Evolutionary conservation across 2,113 vertebrate genomes (phyloP).

Genomic region (Malurus elegans): DNA sequence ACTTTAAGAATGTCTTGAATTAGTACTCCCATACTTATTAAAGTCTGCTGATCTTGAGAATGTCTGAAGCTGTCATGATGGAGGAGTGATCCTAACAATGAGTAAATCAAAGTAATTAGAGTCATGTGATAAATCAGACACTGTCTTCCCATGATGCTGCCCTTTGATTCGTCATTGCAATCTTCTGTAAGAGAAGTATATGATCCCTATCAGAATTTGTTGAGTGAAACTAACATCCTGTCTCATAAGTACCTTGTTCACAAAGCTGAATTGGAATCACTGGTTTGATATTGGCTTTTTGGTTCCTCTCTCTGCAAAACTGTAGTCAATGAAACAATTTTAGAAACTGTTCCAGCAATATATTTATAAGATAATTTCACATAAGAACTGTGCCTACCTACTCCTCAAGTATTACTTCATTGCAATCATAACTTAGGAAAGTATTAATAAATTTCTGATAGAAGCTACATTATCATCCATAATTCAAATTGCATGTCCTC

Average conservation of each 20-base stretch:
- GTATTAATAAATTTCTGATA: neutral
- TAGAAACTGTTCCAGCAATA: neutral
- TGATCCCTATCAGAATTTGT: neutral
- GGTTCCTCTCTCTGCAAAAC: neutral
- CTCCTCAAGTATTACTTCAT: neutral
- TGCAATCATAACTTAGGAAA: neutral
- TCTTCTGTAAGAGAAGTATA: neutral
- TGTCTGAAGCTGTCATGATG: neutral
- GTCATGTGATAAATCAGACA: neutral
- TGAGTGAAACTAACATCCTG: neutral
- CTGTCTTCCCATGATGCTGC: neutral
- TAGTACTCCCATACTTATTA: neutral
- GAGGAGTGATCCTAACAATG: constrained; percentile 2
- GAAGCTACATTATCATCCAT: neutral
- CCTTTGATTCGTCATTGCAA: neutral
- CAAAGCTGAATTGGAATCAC: neutral
- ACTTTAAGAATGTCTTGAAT: neutral
- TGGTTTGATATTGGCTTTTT: neutral
- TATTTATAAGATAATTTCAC: neutral
- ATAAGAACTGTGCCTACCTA: neutral
- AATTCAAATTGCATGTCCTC: fast-evolving
- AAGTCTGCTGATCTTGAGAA: neutral
- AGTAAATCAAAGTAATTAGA: neutral
- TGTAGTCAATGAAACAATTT: neutral
- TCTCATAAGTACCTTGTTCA: neutral